These are phyloP conservation scores for Wiebesia pumilae DNA, from an alignment of 1,140 invertebrate genomes.

Conservation along the genomic window DNA sequence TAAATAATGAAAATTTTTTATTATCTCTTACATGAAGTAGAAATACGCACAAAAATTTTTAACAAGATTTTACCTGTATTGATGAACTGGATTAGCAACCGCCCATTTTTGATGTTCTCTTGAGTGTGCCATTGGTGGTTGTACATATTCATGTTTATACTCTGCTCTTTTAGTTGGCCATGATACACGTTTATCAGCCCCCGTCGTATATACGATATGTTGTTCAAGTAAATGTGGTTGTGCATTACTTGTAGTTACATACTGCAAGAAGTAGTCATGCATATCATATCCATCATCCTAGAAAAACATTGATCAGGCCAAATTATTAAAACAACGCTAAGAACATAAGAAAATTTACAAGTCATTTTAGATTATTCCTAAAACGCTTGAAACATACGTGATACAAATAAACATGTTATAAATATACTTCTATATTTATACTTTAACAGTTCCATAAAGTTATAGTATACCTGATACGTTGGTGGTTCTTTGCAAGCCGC, in stretches of 20 bases:
- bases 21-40: too few relatives aligned
- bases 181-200: constrained; percentile 78
- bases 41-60: not conserved
- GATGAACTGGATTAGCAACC: constrained; percentile 77
- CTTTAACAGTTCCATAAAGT: not conserved
- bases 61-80: constrained; percentile 74
- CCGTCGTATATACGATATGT: constrained; percentile 76
- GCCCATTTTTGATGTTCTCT: constrained; percentile 76
- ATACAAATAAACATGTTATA: not conserved
- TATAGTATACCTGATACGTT: constrained; percentile 69
- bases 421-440: not conserved
- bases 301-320: constrained; percentile 62
- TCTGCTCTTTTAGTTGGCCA: constrained; percentile 77
- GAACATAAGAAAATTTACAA: constrained; percentile 4
- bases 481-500: constrained; percentile 75
- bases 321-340: constrained; percentile 30
- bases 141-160: constrained; percentile 78
- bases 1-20: too few relatives aligned
- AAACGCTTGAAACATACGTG: not conserved
- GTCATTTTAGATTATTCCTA: constrained; percentile 8
- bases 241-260: constrained; percentile 74
- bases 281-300: constrained; percentile 73
- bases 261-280: constrained; percentile 76
- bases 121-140: constrained; percentile 80
- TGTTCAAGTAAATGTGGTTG: constrained; percentile 76